phyloP scores from a whole-genome alignment of 1,140 invertebrate genomes.

The Brachionus plicatilis region DNA sequence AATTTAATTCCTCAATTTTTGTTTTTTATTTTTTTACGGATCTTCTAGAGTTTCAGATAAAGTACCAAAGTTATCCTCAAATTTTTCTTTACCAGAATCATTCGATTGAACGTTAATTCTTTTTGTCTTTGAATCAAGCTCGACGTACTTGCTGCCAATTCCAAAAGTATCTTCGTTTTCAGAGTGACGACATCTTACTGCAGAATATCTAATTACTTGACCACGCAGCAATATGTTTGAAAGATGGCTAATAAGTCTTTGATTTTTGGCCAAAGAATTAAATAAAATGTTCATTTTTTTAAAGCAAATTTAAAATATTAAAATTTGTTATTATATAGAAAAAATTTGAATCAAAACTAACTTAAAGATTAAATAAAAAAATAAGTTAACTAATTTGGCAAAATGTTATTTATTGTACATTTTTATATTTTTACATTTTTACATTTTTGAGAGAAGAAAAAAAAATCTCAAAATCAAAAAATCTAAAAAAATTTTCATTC shows the following conservation, averaged over 20 bases:
- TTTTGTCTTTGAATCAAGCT: neutral
- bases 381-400: too few species aligned
- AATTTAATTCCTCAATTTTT: neutral
- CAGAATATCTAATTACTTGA: neutral
- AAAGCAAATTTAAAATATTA: neutral
- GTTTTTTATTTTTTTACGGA: neutral
- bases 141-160: neutral
- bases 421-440: too few species aligned
- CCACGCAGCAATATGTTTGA: neutral
- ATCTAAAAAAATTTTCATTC: too few species aligned
- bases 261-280: neutral
- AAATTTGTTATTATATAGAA: neutral
- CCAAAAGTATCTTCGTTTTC: constrained; percentile 1
- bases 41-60: neutral
- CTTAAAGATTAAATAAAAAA: neutral
- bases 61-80: constrained; percentile 15
- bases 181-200: neutral
- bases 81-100: neutral
- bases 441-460: too few species aligned
- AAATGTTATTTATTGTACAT: too few species aligned
- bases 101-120: neutral
- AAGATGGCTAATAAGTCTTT: neutral
- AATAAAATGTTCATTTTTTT: neutral
- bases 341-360: neutral
- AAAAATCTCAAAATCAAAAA: too few species aligned